Base-by-base conservation (phyloP, 2,888 invertebrate genomes). In the Hipparchia sbordonii region DNA sequence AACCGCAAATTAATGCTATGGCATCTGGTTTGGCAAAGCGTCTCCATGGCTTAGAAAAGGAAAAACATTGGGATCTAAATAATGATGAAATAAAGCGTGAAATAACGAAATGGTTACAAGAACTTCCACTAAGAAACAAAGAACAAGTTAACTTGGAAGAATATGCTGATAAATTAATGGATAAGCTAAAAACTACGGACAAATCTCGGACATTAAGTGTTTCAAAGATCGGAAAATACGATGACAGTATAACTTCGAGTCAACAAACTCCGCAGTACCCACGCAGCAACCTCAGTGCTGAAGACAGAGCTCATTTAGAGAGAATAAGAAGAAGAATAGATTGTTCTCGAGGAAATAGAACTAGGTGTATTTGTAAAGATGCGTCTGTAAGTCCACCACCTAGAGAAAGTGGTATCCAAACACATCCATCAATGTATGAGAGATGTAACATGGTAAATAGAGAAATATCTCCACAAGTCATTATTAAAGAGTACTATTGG, bases 401-500 rank as follows among this genome's bases (percentile, higher is more conserved):
- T 4, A 71, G 80, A 12, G 62, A 70, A 45, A 59, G 45, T 10
- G 72, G 13, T 33, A 74, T 70, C 10, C 77, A 74, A 60, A 76
- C 74, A 8, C 66, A 46, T n/a, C 48, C 57, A n/a, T 63, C 71
- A 8, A 1, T 72, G 13, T 33, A 51, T 4, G 70, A 60, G n/a
- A 63, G 51, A 23, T n/a, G 13, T 45, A 67, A 66, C 8, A 56
- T 70, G 45, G 12, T 46, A 9, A 13, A 54, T 48, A 70, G 39
- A 70, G 77, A 77, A 46, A 46, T 78, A 39, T 73, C 80, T 2
- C 85, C 87, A 3, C 80, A 83, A 73, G 76, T 86, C 0, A 75
- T 84, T 2, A 77, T 88, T 2, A 87, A 86, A 71, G 85, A 90
- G 72, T 86, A 83, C 70, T 78, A 82, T 51, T 88, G 88, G 88